Evolutionary conservation across 2,113 vertebrate genomes (phyloP).

Genomic region (Hydrolagus affinis): DNA sequence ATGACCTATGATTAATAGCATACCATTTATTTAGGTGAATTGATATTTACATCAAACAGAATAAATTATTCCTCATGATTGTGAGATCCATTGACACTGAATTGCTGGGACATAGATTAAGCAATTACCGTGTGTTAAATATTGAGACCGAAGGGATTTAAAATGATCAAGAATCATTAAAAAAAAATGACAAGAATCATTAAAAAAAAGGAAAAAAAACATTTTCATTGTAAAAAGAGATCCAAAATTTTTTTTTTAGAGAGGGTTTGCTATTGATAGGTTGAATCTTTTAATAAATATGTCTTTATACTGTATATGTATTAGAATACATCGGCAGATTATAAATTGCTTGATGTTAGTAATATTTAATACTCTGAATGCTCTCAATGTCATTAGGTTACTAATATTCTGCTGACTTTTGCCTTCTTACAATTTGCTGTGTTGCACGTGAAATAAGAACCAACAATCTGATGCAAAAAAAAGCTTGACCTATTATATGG

Average conservation of each 20-base stretch:
- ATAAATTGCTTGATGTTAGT: conserved; percentile 6
- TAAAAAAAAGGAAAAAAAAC: neutral
- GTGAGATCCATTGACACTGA: too few relatives aligned
- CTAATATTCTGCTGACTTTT: conserved; percentile 26
- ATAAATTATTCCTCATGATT: neutral
- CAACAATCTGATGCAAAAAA: conserved; percentile 35
- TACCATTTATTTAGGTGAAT: neutral
- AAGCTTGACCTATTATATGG: conserved; percentile 38
- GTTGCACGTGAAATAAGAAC: conserved; percentile 37
- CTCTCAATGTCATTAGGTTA: conserved; percentile 17
- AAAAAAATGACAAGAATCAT: neutral
- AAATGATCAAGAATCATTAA: neutral
- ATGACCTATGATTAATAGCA: neutral
- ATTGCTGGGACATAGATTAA: neutral
- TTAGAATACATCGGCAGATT: conserved; percentile 30
- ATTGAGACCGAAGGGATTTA: neutral
- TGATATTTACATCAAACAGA: neutral
- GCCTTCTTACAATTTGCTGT: conserved; percentile 29
- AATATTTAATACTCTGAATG: conserved; percentile 28
- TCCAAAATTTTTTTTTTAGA: neutral
- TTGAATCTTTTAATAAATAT: conserved; percentile 29
- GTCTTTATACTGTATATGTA: neutral
- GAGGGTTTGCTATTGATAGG: conserved; percentile 8
- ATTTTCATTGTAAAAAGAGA: neutral
- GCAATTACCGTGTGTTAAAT: neutral